These are phyloP conservation scores for Leuctra nigra DNA, from an alignment of 2,888 invertebrate species.

Conservation along the genomic window DNA sequence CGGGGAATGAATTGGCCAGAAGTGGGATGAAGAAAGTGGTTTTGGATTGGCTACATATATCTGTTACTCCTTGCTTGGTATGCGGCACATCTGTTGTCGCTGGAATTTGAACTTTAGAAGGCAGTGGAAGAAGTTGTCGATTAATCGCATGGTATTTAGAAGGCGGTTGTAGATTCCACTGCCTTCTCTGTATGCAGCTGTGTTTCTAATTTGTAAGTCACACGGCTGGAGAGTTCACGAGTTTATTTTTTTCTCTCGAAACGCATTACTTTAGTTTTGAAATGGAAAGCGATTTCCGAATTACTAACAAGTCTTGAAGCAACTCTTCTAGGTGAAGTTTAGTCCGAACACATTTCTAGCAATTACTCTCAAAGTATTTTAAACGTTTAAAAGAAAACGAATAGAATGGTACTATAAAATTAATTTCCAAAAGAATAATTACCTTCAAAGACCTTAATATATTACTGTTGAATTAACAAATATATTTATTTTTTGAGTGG, in stretches of 20 bases:
- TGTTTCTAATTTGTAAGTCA: too few species aligned
- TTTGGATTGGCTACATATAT: too few species aligned
- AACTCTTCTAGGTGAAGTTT: neutral
- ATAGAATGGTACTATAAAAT: neutral
- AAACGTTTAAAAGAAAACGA: conserved; percentile 13
- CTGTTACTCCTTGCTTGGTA: too few species aligned
- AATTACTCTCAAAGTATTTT: conserved; percentile 5
- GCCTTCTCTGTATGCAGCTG: too few species aligned
- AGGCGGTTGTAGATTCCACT: too few species aligned
- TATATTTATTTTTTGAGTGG: conserved; percentile 21
- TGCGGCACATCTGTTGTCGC: too few species aligned
- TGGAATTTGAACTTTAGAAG: too few species aligned
- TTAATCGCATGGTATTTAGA: too few species aligned
- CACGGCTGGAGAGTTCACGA: too few species aligned
- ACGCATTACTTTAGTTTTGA: neutral
- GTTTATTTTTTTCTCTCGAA: neutral
- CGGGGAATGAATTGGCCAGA: too few species aligned
- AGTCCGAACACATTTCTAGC: conserved; percentile 2
- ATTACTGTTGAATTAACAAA: conserved; percentile 17
- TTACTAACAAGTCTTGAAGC: neutral
- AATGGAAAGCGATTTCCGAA: neutral
- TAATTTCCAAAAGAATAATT: conserved; percentile 9
- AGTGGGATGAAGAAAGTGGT: too few species aligned
- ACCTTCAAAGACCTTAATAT: conserved; percentile 5
- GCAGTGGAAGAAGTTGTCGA: too few species aligned